Evolutionary conservation across 2,888 invertebrate genomes (phyloP).

Genomic region (Cheilosia variabilis): DNA sequence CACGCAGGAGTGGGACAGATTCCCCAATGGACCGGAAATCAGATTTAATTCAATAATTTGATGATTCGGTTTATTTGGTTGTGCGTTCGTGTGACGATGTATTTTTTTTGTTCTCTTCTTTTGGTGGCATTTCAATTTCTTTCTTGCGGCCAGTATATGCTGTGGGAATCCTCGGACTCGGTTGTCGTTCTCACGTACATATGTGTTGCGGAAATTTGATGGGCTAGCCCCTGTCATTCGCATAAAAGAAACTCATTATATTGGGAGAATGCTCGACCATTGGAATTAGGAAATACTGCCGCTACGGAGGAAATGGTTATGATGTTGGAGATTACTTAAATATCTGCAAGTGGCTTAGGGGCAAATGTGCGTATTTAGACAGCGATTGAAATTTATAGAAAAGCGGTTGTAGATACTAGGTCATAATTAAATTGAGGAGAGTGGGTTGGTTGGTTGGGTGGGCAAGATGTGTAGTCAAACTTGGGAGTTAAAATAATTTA

Average conservation of each 20-base stretch:
- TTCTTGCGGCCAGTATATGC: constrained; percentile 24
- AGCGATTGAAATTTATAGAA: too few species aligned
- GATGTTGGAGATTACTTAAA: too few species aligned
- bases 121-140: constrained; percentile 31
- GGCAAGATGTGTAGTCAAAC: too few species aligned
- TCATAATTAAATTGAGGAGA: too few species aligned
- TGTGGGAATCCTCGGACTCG: constrained; percentile 59
- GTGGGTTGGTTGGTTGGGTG: too few species aligned
- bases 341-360: too few species aligned
- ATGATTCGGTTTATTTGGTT: constrained; percentile 75
- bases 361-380: too few species aligned
- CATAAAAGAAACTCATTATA: constrained; percentile 60
- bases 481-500: too few species aligned
- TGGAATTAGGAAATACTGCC: constrained; percentile 28
- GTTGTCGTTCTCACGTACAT: constrained; percentile 68
- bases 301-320: constrained; percentile 23
- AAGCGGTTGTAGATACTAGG: too few species aligned
- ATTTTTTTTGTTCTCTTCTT: constrained; percentile 34
- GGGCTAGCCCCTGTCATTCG: constrained; percentile 32
- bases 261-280: constrained; percentile 20
- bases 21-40: constrained; percentile 74
- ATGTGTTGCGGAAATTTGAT: constrained; percentile 68
- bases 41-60: constrained; percentile 76
- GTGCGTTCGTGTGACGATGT: constrained; percentile 69
- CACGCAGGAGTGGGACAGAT: constrained; percentile 23